Evolutionary conservation across 2,113 vertebrate species (phyloP), one percentile per base, ranked within the genome.

Genomic region (Ivindomyrus marchei): DNA sequence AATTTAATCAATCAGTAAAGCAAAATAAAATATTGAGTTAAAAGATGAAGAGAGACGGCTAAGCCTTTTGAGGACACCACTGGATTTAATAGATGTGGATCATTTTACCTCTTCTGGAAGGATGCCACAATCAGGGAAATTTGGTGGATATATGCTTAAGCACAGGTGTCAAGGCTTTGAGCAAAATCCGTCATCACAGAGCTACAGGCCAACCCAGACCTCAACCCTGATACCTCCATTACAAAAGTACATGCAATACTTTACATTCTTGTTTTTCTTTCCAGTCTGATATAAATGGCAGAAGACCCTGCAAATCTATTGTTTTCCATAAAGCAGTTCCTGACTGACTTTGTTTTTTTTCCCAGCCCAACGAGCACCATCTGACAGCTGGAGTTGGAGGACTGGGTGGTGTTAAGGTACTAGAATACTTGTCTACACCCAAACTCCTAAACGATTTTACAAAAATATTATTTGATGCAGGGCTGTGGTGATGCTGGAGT

Each of bases 21-120:
- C 39, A 49, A 46, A 8, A 39, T 46, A 13, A 91, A 91, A 84
- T 21, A 31, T n/a, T 89, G 88, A 56, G 36, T 89, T 87, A 50
- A 87, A 10, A 86, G 66, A 89, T 84, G 42, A 42, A 89, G n/a
- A 86, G 66, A 74, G 45, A 89, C 58, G 8, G n/a, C 15, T 31
- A 17, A 77, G 42, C 17, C 62, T 66, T 47, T 77, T 4, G 39
- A 62, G 45, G 53, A 66, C 84, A 39, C 50, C 62, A 56, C 58
- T 88, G 87, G 83, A 89, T 49, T 58, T 85, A 50, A 66, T 39
- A 2, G 47, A 88, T 39, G 47, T 88, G 47, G 47, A 70, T 31
- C 10, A 53, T 45, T 80, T 89, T 42, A 80, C 70, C 56, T 70
- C 42, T 46, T 56, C 17, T 77, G n/a, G 46, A 42, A 42, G 24